Conservation (phyloP, 2,888 invertebrate species). For the Polia nebulosa region DNA sequence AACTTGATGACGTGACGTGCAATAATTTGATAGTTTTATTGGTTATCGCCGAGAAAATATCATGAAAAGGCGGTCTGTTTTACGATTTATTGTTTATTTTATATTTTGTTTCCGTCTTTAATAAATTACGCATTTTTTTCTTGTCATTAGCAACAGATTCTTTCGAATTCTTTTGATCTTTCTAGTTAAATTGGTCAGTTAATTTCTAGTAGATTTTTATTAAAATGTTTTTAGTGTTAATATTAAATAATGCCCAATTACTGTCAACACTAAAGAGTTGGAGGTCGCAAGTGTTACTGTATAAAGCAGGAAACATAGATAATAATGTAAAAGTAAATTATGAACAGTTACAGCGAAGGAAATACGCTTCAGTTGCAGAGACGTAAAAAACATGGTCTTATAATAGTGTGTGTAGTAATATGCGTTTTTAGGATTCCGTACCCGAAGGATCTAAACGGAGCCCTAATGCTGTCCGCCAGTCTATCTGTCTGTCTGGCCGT, state of each 20-base stretch:
- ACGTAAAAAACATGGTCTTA: conserved; percentile 51
- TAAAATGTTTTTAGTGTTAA: conserved; percentile 67
- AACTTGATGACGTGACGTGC: conserved; percentile 80
- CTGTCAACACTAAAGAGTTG: conserved; percentile 64
- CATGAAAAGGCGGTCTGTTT: conserved; percentile 80
- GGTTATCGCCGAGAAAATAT: conserved; percentile 79
- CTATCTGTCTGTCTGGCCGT: too few relatives aligned
- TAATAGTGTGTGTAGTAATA: conserved; percentile 48
- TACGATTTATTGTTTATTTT: conserved; percentile 84
- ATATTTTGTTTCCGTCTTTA: conserved; percentile 85
- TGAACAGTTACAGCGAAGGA: conserved; percentile 55
- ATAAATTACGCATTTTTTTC: conserved; percentile 75
- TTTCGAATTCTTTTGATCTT: conserved; percentile 70
- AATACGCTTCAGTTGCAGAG: conserved; percentile 54
- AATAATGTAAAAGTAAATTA: conserved; percentile 57
- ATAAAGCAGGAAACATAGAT: conserved; percentile 65
- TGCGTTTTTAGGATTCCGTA: too few relatives aligned
- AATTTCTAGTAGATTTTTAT: conserved; percentile 66
- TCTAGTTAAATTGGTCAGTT: conserved; percentile 63
- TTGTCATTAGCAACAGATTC: conserved; percentile 64
- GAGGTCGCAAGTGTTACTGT: conserved; percentile 55
- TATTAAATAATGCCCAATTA: conserved; percentile 71
- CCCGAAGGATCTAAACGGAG: too few relatives aligned
- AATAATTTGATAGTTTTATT: conserved; percentile 90
- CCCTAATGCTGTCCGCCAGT: too few relatives aligned